Evolutionary conservation across 2,113 vertebrate species (phyloP).

Genomic region (Prionailurus bengalensis): DNA sequence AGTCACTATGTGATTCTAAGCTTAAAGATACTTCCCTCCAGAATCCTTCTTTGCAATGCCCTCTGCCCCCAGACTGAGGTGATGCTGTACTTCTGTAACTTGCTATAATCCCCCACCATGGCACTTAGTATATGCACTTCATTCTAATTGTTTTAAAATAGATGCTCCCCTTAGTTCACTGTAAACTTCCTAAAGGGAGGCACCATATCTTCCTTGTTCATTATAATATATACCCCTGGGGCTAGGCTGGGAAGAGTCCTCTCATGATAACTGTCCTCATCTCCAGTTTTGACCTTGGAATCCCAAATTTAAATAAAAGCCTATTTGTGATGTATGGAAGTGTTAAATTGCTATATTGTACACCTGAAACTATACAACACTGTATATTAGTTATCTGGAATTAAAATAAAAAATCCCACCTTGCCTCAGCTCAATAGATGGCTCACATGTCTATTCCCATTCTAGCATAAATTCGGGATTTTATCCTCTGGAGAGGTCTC

Average conservation of each 20-base stretch:
- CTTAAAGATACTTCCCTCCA: background rate
- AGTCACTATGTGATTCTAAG: background rate
- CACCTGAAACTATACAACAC: background rate
- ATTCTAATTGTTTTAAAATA: background rate
- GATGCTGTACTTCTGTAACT: background rate
- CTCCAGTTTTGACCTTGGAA: background rate
- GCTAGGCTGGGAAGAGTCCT: background rate
- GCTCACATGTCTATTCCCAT: background rate
- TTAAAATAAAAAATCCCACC: background rate
- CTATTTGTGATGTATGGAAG: background rate
- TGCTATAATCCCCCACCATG: background rate
- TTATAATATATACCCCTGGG: background rate
- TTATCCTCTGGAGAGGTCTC: background rate
- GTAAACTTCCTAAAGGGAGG: background rate
- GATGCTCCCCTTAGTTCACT: background rate
- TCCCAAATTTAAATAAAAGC: slow-evolving; percentile 2
- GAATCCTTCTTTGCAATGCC: accelerated
- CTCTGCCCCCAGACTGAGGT: too few relatives aligned
- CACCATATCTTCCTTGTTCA: background rate
- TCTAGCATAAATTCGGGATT: background rate
- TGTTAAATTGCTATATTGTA: background rate
- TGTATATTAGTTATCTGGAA: background rate
- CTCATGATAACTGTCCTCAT: background rate
- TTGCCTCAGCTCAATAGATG: background rate
- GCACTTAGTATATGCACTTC: background rate